Conservation (phyloP, 2,113 vertebrate genomes). For the Corydoras sp. region DNA sequence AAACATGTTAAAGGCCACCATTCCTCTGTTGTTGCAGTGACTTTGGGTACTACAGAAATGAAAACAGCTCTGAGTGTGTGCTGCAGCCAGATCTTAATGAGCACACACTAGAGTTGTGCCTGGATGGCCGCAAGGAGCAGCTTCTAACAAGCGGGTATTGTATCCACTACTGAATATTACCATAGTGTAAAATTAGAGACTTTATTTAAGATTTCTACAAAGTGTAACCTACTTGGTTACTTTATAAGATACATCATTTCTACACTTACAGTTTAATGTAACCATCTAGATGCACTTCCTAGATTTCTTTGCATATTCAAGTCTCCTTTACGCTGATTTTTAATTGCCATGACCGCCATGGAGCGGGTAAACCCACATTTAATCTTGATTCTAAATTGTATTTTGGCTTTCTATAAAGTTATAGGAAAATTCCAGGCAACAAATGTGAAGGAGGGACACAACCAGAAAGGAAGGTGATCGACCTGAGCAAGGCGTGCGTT, state of each 20-base stretch:
- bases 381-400: not conserved
- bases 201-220: no score
- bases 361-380: not conserved
- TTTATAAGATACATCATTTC: no score
- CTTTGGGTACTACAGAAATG: slow-evolving; percentile 83
- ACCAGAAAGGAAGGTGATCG: slow-evolving; percentile 73
- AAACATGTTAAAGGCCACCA: no score
- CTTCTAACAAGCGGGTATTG: slow-evolving; percentile 80
- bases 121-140: slow-evolving; percentile 76
- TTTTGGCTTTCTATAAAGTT: slow-evolving; percentile 57
- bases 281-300: no score
- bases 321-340: no score
- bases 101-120: slow-evolving; percentile 79
- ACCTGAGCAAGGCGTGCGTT: slow-evolving; percentile 79
- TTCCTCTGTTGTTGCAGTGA: slow-evolving; percentile 64
- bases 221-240: no score
- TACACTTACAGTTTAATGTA: no score
- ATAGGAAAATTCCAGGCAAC: slow-evolving; percentile 89
- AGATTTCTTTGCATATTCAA: no score
- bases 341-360: no score
- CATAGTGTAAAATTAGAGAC: no score
- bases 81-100: slow-evolving; percentile 82
- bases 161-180: not conserved
- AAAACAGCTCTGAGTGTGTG: slow-evolving; percentile 79
- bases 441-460: slow-evolving; percentile 76